Conservation (phyloP, 2,113 vertebrate genomes). For the Ceratotherium simum region DNA sequence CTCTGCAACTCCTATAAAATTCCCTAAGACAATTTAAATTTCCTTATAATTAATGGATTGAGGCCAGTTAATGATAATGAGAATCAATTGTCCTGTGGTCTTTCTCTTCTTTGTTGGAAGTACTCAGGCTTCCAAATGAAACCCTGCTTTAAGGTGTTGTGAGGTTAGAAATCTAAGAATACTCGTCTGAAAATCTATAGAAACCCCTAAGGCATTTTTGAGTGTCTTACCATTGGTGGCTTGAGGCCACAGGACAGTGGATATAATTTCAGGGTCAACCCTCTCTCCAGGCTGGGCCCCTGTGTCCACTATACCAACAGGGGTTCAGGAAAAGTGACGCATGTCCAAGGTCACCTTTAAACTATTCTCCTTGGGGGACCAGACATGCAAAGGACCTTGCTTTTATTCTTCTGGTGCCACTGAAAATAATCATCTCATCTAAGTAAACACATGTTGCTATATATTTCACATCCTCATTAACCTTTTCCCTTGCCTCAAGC, state of each 20-base stretch:
- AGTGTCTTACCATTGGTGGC: background rate
- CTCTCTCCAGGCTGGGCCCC: background rate
- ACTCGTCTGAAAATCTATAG: background rate
- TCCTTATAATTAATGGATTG: background rate
- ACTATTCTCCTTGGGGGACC: background rate
- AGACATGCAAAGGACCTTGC: background rate
- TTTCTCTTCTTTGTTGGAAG: background rate
- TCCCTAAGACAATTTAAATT: background rate
- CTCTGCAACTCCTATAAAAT: background rate
- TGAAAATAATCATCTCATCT: slow-evolving; percentile 19
- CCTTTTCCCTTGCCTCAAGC: background rate
- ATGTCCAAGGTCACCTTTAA: slow-evolving; percentile 20
- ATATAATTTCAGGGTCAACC: background rate
- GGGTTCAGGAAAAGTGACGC: background rate
- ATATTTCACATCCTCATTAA: slow-evolving; percentile 36
- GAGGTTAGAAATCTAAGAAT: background rate
- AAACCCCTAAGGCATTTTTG: background rate
- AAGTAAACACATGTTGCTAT: slow-evolving; percentile 27
- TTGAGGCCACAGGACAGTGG: background rate
- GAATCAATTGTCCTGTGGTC: background rate
- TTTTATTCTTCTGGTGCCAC: background rate
- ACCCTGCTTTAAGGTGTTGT: background rate
- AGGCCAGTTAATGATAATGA: background rate
- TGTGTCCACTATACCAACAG: background rate
- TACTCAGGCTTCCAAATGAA: background rate